Conservation (phyloP, 2,888 invertebrate genomes). For the Parnassius smintheus region DNA sequence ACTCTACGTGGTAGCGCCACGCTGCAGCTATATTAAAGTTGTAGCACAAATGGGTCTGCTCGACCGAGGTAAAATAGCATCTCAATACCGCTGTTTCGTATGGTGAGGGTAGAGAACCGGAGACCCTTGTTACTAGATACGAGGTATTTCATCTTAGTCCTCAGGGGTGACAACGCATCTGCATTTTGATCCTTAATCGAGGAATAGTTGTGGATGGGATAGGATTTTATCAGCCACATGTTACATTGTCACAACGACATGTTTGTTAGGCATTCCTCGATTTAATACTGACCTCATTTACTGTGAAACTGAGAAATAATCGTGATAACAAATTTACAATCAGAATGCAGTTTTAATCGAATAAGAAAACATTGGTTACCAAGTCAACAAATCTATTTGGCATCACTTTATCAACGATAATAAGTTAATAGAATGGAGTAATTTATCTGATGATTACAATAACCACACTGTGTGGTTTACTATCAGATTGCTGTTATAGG, state of each 20-base stretch:
- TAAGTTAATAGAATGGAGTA: background rate
- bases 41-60: no score
- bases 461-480: background rate
- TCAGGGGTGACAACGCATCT: no score
- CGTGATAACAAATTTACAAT: background rate
- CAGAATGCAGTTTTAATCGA: background rate
- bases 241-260: background rate
- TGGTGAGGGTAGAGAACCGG: no score
- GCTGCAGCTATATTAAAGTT: no score
- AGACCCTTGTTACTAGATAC: no score
- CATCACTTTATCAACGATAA: background rate
- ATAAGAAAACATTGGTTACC: constrained; percentile 2
- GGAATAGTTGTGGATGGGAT: no score
- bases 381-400: background rate
- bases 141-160: no score
- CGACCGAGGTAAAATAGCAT: no score
- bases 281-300: background rate
- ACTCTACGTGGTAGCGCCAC: no score
- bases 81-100: no score
- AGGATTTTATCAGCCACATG: no score
- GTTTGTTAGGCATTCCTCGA: background rate
- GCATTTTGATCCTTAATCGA: background rate
- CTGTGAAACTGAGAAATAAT: background rate
- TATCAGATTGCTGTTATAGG: background rate
- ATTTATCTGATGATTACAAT: background rate